Conservation (phyloP, 2,888 invertebrate species). For the Diabrotica balteata region DNA sequence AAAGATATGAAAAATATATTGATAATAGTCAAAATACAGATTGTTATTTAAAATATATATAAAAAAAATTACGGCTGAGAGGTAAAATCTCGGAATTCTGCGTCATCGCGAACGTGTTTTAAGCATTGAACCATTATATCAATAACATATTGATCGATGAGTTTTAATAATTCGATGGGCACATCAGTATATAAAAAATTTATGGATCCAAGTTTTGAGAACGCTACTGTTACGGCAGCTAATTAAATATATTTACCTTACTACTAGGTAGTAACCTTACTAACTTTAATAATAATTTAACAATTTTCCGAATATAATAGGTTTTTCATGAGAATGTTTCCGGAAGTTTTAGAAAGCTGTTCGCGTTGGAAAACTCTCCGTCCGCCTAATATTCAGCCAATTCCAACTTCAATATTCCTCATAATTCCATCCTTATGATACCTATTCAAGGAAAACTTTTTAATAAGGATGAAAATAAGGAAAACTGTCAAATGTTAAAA, state of each 20-base stretch:
- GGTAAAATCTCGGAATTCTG: too few species aligned
- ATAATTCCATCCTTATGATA: constrained; percentile 39
- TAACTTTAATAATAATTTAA: background rate
- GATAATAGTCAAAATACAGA: too few species aligned
- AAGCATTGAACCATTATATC: too few species aligned
- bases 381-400: constrained; percentile 29
- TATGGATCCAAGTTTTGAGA: too few species aligned
- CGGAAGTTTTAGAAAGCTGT: constrained; percentile 5
- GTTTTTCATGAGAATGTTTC: constrained; percentile 22
- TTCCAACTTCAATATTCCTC: constrained; percentile 37
- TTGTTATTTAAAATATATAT: too few species aligned
- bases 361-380: constrained; percentile 14
- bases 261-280: background rate
- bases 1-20: too few species aligned
- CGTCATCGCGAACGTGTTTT: too few species aligned
- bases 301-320: background rate
- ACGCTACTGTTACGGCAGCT: too few species aligned
- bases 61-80: too few species aligned
- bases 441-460: constrained; percentile 35
- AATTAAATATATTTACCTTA: background rate
- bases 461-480: constrained; percentile 42
- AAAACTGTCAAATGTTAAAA: constrained; percentile 41
- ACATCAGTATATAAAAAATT: too few species aligned
- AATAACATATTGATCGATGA: too few species aligned
- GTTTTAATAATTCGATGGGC: too few species aligned